phyloP scores from a whole-genome alignment of 35 echinoderm and acorn worm genomes.

The Heliocidaris tuberculata region DNA sequence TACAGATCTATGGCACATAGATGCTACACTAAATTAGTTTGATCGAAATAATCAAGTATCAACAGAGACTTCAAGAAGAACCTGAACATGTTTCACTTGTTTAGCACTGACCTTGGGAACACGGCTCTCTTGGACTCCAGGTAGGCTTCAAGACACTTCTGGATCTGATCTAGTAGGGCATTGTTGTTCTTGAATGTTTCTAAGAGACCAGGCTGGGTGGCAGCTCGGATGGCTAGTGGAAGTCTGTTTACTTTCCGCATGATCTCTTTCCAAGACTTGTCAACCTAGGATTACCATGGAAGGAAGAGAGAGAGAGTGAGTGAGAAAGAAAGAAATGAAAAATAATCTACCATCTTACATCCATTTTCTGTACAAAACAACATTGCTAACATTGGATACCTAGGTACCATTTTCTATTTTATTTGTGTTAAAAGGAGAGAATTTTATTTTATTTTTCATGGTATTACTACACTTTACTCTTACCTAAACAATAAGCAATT shows the following conservation, averaged over 20 bases:
- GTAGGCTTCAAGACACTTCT: constrained; percentile 93
- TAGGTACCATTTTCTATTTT: too few species aligned
- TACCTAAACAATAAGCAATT: too few species aligned
- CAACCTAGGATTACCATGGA: constrained; percentile 49
- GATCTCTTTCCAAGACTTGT: constrained; percentile 98
- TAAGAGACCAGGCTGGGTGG: constrained; percentile 92
- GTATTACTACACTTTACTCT: too few species aligned
- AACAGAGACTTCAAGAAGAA: not conserved
- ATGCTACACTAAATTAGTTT: not conserved
- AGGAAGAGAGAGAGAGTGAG: not conserved
- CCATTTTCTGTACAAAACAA: too few species aligned
- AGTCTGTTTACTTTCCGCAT: constrained; percentile 95
- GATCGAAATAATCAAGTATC: not conserved
- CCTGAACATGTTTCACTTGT: not conserved
- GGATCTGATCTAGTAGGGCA: constrained; percentile 92
- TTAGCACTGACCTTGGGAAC: constrained; percentile 78
- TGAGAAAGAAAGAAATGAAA: too few species aligned
- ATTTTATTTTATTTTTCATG: too few species aligned
- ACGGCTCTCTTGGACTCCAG: constrained; percentile 92
- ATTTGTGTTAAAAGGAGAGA: too few species aligned
- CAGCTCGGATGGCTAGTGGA: constrained; percentile 81
- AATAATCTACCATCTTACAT: not conserved
- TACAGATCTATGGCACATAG: too few species aligned
- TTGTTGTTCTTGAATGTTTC: constrained; percentile 99
- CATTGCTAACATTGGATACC: too few species aligned